phyloP scores from a whole-genome alignment of 2,113 vertebrate species.

The Aix galericulata region DNA sequence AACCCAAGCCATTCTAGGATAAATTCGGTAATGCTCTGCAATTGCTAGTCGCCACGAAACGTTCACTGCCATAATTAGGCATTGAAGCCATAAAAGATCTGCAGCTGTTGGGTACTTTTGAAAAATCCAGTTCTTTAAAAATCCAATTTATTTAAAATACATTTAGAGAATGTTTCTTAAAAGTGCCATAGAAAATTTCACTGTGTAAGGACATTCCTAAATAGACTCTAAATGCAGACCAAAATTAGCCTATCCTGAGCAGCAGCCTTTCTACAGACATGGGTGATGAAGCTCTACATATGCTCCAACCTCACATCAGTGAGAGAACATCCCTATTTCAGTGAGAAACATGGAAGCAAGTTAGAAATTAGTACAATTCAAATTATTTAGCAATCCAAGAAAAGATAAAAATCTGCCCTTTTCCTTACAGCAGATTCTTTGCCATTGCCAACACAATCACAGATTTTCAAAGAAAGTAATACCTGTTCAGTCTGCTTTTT shows the following conservation, averaged over 20 bases:
- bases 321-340: neutral
- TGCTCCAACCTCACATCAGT: neutral
- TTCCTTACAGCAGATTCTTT: neutral
- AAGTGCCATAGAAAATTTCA: neutral
- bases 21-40: neutral
- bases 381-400: neutral
- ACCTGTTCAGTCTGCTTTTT: conserved; percentile 24
- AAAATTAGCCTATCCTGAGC: neutral
- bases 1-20: no score
- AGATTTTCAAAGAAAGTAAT: neutral
- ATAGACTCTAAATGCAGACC: neutral
- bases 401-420: neutral
- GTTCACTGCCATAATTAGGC: neutral
- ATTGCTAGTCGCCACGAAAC: neutral
- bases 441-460: neutral
- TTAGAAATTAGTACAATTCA: neutral
- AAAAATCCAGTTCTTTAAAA: conserved; percentile 5
- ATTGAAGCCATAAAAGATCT: neutral
- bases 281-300: neutral
- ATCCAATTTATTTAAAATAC: no score
- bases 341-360: neutral
- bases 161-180: neutral
- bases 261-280: neutral
- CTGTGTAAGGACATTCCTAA: neutral
- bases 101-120: neutral